Base-by-base conservation (phyloP, 2,797 vertebrate species). In the Ptychadena robeensis region DNA sequence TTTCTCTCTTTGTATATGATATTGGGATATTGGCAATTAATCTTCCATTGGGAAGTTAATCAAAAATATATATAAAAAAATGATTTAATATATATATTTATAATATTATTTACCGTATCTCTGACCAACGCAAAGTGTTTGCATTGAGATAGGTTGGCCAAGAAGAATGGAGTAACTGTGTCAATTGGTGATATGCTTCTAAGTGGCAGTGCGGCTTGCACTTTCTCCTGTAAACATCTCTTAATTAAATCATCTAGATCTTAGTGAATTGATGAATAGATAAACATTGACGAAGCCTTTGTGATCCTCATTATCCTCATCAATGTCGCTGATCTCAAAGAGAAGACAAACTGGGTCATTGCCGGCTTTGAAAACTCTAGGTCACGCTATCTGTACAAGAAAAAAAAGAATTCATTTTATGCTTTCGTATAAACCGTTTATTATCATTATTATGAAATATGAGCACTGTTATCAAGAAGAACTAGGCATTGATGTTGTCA, bases 211-310 rank as follows among this genome's bases (percentile, higher is more conserved):
- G 32, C 18, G 22, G 22, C 7, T 4, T 7, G 32, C 53, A 48
- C 44, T 32, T 73, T 22, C 32, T 44, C 6, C 2, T 57, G 28
- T 73, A 34, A 72, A 53, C 31, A 9, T 53, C 28, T 18, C 25
- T n/a, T 72, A 72, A 48, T 69, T 53, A 68, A 25, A 68, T 68
- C 11, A 32, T 68, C 57, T 57, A 11, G 32, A 25, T 78, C 67
- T 35, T 11, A 68, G 64, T 25, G 76, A 34, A 79, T 59, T 79
- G 65, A 79, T 57, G 67, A 68, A 28, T 15, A 68, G 76, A 69
- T 79, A 79, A 78, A 78, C 75, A 78, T 78, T n/a, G 15, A 57
- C 35, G 14, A 14, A 31, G 68, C 28, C n/a, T 27, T n/a, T 68
- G 64, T 78, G 63, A 67, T 67, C 38, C 40, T 22, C 48, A 11